Base-by-base conservation (phyloP, 2,113 vertebrate genomes). In the Amphiprion percula region DNA sequence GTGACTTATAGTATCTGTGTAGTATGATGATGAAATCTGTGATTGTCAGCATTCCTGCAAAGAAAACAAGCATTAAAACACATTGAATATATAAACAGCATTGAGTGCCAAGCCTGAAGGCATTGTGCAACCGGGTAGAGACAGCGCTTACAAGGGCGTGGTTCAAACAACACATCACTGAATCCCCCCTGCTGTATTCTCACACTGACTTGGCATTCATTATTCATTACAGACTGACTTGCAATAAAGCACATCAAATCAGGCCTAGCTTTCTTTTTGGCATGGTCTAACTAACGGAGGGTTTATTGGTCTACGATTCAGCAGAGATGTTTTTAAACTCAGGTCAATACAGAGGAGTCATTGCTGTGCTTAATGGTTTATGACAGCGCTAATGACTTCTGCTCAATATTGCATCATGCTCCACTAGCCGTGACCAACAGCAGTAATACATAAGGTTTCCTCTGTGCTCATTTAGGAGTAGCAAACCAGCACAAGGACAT, bases 11-110 rank as follows among this genome's bases (percentile, higher is more conserved):
- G 94, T 98, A 99, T 97, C 98, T 95, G 94, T 99, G 97, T 65
- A 99, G 96, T 92, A 99, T 99, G 92, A 98, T 98, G 95, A 99
- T 99, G 96, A 99, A 99, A 94, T 99, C 98, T 93, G 98, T 99
- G 94, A 99, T 99, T 84, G 98, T 99, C 95, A 99, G 95, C 98
- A 99, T 99, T 92, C 98, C 98, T 99, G 92, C 41, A 68, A 87
- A 16, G 21, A 80, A 65, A 84, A 71, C 54, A 21, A 47, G 4
- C 21, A 19, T 28, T 55, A 15, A 82, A 82, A 71, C n/a, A 44
- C 19, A 58, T 6, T 30, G 37, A 60, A 54, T 46, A 15, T 15
- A 41, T 49, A 49, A 59, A 74, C 58, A 67, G 8, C 16, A 30
- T 10, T 12, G 30, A 68, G 56, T 1, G 1, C 2, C 4, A 9